phyloP scores from a whole-genome alignment of 2,888 invertebrate genomes.

The Crossocerus cetratus region DNA sequence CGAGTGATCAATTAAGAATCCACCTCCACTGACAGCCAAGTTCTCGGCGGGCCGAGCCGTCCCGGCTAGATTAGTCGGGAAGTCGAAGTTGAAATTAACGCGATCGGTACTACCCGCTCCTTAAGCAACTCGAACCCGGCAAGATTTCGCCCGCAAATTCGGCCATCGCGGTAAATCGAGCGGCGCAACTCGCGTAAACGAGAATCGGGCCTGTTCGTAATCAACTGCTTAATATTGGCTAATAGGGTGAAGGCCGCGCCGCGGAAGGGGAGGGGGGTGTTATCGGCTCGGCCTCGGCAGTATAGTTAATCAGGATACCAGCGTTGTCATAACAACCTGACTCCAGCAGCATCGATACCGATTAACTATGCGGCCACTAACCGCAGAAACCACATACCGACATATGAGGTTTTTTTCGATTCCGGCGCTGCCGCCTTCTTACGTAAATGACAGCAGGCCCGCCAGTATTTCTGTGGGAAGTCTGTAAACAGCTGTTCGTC shows the following conservation, averaged over 20 bases:
- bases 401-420: no score
- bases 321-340: constrained; percentile 12
- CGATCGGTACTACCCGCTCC: not conserved
- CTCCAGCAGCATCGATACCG: no score
- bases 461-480: no score
- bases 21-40: not conserved
- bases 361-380: no score
- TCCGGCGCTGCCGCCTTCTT: no score
- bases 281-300: no score
- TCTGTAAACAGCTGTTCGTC: no score
- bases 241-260: constrained; percentile 16
- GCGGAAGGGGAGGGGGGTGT: no score
- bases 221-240: constrained; percentile 21
- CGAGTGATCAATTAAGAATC: not conserved
- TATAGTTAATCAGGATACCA: constrained; percentile 6
- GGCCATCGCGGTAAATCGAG: not conserved
- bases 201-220: constrained; percentile 6
- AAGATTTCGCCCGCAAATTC: not conserved
- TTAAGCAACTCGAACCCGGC: constrained; percentile 4
- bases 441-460: no score
- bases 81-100: constrained; percentile 14
- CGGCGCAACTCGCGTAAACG: not conserved
- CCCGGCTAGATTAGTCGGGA: not conserved
- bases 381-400: no score
- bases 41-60: not conserved